Base-by-base conservation (phyloP, 92 coral and sea anemone species). In the Umimayanthus chanpuru region DNA sequence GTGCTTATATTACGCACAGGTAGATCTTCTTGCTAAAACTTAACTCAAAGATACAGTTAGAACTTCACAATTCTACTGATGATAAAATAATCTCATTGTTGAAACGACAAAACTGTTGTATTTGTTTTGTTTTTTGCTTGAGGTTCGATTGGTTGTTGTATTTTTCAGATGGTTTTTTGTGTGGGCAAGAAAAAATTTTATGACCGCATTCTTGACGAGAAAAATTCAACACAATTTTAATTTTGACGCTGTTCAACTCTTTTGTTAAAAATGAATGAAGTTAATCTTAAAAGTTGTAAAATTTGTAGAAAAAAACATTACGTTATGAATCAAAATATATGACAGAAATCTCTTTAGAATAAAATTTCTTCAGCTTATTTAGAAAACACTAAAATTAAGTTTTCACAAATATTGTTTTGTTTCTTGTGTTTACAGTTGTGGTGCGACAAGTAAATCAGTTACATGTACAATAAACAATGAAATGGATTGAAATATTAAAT, bases 401-500 rank as follows among this genome's bases (percentile, higher is more conserved):
- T 18, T 61, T 61, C 26, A 61, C 26, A 40, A 39, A 75, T 75
- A 75, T 73, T 75, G 41, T 75, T 25, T 25, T 16, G 15, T 9
- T 75, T 75, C 50, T 43, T 32, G 79, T 75, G 53, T 75, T 75
- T 75, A 75, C 79, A 36, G 3, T 75, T 40, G 53, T 43, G 44
- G 47, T 38, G 26, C 8, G 14, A 75, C 30, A 75, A 32, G 39
- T 43, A 75, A 36, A 36, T 39, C 25, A 32, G 36, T 75, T 20
- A 75, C 39, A 36, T 10, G 39, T 32, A 75, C 30, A 39, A 75
- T 75, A 75, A 36, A 36, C n/a, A 36, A 18, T 40, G 79, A 18
- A 50, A 18, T 39, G 30, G 12, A 74, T 20, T 26, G 76, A 72
- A 5, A 28, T 30, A 72, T 20, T 72, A 28, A 26, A 32, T 32